These are phyloP conservation scores for Tricholauxania praeusta DNA, from an alignment of 2,888 invertebrate genomes.

Conservation along the genomic window DNA sequence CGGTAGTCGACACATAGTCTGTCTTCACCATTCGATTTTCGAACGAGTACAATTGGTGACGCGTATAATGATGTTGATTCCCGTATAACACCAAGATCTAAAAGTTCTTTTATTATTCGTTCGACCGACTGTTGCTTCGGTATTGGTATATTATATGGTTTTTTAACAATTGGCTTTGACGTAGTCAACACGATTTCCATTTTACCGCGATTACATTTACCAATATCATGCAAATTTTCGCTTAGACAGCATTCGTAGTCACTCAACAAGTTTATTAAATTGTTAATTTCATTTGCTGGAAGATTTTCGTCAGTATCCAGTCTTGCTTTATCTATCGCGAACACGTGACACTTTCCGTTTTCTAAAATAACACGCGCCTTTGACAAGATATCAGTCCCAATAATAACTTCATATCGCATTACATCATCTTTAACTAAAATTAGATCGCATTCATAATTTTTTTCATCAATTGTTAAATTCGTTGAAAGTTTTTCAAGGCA, in stretches of 20 bases:
- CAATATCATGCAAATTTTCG: conserved; percentile 33
- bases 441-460: conserved; percentile 25
- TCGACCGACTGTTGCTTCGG: conserved; percentile 34
- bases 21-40: conserved; percentile 60
- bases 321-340: neutral
- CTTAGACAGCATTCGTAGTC: conserved; percentile 35
- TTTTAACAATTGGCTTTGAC: conserved; percentile 29
- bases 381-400: conserved; percentile 35
- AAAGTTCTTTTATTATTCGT: conserved; percentile 19
- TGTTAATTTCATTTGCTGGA: neutral
- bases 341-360: conserved; percentile 32
- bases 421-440: conserved; percentile 25
- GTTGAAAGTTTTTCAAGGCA: conserved; percentile 10
- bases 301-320: conserved; percentile 13
- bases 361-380: conserved; percentile 36
- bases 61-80: conserved; percentile 25
- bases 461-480: conserved; percentile 23
- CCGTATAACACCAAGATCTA: conserved; percentile 38
- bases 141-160: conserved; percentile 39
- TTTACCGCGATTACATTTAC: conserved; percentile 35
- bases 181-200: conserved; percentile 37
- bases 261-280: conserved; percentile 22
- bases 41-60: conserved; percentile 24
- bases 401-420: conserved; percentile 31
- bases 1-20: conserved; percentile 38